Evolutionary conservation across 1,140 invertebrate genomes (phyloP), one percentile per base, ranked within the genome.

Genomic region (Apis mellifera): DNA sequence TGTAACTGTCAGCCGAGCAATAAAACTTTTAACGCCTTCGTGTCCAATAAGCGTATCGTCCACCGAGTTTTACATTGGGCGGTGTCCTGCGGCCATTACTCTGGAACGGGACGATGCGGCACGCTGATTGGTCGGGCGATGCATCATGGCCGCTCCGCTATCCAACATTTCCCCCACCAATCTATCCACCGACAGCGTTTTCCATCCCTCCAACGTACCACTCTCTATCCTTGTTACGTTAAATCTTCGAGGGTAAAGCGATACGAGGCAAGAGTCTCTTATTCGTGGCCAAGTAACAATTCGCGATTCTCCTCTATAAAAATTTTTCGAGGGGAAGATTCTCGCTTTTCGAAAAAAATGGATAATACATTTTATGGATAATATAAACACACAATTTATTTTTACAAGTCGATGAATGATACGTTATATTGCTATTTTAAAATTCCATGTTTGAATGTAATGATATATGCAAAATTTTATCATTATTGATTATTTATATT

Each of bases 1-100:
- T 91, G 90, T 93, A 93, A 92, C 93, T 93, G 88, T 86, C 89
- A 82, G 84, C 86, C 86, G 76, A 86, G 86, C 90, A 90, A 90
- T 93, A 93, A 93, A 93, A 93, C 89, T 91, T 92, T 92, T 93
- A 94, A 94, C 89, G 91, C 86, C 88, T 90, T 85, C 78, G 89
- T 86, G 76, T 90, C 93, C 93, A 94, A 94, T 93, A 89, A 91
- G 90, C 90, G 86, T 88, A 68, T 88, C 84, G 91, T 90, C 87
- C 88, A 85, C 82, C 84, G 71, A 82, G 86, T 89, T 88, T 88
- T 90, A 89, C 86, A 87, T 78, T 84, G 91, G 93, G 93, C 92
- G 93, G 90, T 68, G 88, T 87, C 85, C 71, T 85, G 93, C 93
- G 88, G 93, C 93, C 93, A 94, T 94, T 92, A 94, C 91, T 86